A percentile compares a stretch with the other conserved stretches of the same genome.
Evolutionary conservation across 2,888 invertebrate genomes (phyloP).

Genomic region (Fragum sueziense): DNA sequence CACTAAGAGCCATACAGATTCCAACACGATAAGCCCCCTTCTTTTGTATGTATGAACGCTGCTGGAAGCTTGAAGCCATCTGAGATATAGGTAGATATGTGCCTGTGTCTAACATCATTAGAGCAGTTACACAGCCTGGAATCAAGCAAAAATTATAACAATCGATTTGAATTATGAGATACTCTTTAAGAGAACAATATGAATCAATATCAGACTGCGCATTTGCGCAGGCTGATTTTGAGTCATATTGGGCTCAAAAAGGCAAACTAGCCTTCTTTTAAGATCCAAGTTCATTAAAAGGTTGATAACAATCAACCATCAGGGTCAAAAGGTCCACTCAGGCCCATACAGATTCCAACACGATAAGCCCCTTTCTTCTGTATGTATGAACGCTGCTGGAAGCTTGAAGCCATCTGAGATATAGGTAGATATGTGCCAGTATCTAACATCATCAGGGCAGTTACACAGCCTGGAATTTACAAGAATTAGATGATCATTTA

Average conservation of each 20-base stretch:
- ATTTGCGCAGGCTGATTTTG: too few species aligned
- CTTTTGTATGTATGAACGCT: slow-evolving; percentile 75
- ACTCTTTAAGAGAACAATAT: too few species aligned
- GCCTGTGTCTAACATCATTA: slow-evolving; percentile 73
- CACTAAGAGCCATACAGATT: slow-evolving; percentile 74
- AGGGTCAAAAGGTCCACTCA: slow-evolving; percentile 74
- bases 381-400: slow-evolving; percentile 73
- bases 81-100: slow-evolving; percentile 69
- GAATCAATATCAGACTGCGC: too few species aligned
- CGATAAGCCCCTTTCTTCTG: slow-evolving; percentile 78
- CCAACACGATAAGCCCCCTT: slow-evolving; percentile 78
- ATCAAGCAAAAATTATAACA: neutral
- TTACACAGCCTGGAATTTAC: slow-evolving; percentile 61
- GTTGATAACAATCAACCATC: too few species aligned
- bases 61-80: slow-evolving; percentile 66
- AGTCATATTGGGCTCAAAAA: too few species aligned
- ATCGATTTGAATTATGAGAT: too few species aligned
- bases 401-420: slow-evolving; percentile 63
- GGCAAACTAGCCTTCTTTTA: too few species aligned
- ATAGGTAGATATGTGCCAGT: slow-evolving; percentile 70
- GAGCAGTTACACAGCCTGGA: slow-evolving; percentile 67
- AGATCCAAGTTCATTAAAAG: too few species aligned
- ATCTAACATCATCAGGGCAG: slow-evolving; percentile 73
- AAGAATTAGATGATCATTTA: too few species aligned
- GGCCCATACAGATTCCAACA: slow-evolving; percentile 75